Evolutionary conservation across 2,113 vertebrate genomes (phyloP), one percentile per base, ranked within the genome.

Genomic region (Clarias gariepinus): DNA sequence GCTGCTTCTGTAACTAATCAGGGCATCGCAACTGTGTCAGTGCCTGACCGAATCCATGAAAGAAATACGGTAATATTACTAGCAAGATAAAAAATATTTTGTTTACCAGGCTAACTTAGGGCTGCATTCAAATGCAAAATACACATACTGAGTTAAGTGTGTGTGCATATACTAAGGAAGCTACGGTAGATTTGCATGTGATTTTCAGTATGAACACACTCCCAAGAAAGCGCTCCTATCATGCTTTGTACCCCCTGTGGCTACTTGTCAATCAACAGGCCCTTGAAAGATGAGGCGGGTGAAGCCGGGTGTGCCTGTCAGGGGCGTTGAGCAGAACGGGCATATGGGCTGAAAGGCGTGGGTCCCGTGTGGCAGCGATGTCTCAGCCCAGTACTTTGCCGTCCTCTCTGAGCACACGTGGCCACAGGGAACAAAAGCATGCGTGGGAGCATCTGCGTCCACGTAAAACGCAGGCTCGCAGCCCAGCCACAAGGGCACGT

Each of bases 321-420:
- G 96, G 81, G 97, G 96, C 1, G 95, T 91, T 53, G 97, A 98
- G 91, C 98, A 99, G 93, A 99, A 99, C 2, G 98, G 98, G 93
- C 98, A 99, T 90, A 97, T 95, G 0, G 98, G 96, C 15, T 98
- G 97, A 93, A 99, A 99, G 3, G 98, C 98, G 3, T 99, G 98
- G 0, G 98, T 99, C 61, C 98, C 98, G 0, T 99, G 98, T 0
- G 98, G 98, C 91, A 99, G 93, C 0, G 97, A 97, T 30, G 98
- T 98, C 90, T 98, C 97, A 0, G 97, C 96, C 98, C 98, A 99
- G 90, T 99, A 99, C 58, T 95, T 96, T 64, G 95, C 96, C 55
- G 98, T 96, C 88, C 97, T 98, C 94, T 99, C 98, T 0, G 98
- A 99, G 95, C 96, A 97, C 85, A 99, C 98, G 3, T 99, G 98